Evolutionary conservation across 2,113 vertebrate species (phyloP).

Genomic region (Cheirogaleus medius): DNA sequence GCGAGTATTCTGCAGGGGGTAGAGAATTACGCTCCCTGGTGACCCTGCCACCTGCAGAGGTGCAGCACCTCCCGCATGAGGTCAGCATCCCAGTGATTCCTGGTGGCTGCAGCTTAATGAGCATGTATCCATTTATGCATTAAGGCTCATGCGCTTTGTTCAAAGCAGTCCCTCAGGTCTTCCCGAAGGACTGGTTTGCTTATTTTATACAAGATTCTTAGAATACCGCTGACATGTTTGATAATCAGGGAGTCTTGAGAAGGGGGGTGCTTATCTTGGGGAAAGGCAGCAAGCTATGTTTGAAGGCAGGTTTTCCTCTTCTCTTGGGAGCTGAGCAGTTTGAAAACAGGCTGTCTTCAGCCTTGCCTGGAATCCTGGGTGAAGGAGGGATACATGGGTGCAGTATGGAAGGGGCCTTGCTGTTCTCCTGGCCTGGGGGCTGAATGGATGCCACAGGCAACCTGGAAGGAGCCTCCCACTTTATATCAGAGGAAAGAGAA

Average conservation of each 20-base stretch:
- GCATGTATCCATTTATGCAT: conserved; percentile 41
- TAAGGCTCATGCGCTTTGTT: not conserved
- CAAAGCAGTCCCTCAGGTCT: conserved; percentile 52
- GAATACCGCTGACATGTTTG: conserved; percentile 36
- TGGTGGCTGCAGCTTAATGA: conserved; percentile 18
- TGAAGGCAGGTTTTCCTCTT: conserved; percentile 34
- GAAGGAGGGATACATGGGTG: not conserved
- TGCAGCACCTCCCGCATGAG: not conserved
- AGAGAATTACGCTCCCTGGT: not conserved
- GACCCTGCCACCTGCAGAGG: conserved; percentile 16
- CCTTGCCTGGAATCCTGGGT: not conserved
- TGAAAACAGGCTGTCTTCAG: conserved; percentile 10
- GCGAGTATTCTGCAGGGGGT: not conserved
- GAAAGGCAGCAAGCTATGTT: not conserved
- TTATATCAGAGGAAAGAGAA: not conserved
- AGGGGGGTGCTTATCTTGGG: not conserved
- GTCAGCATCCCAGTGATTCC: not conserved
- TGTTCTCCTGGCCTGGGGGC: not conserved
- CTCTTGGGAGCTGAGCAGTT: not conserved
- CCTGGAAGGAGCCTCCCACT: not conserved
- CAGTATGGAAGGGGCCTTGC: not conserved
- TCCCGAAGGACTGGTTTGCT: conserved; percentile 42
- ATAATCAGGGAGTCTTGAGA: conserved; percentile 33
- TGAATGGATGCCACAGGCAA: not conserved
- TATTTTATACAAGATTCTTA: conserved; percentile 43